Evolutionary conservation across 2,113 vertebrate species (phyloP).

Genomic region (Ammodytes dubius): DNA sequence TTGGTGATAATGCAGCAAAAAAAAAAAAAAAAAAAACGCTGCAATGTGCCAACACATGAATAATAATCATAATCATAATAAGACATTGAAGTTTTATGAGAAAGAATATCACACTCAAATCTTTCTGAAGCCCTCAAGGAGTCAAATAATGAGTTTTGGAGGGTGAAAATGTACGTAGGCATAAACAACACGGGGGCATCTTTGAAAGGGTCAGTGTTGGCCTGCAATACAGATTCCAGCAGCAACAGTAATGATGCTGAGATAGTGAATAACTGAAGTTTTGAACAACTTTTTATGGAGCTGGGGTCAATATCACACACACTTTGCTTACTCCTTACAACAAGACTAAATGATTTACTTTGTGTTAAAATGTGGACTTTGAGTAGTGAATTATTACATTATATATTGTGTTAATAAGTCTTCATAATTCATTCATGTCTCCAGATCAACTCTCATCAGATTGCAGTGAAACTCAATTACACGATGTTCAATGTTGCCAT

Average conservation of each 20-base stretch:
- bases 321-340: background rate
- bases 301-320: background rate
- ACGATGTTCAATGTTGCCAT: background rate
- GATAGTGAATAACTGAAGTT: background rate
- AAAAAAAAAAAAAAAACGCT: too few species aligned
- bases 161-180: background rate
- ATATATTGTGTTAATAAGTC: background rate
- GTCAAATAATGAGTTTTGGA: background rate
- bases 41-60: too few species aligned
- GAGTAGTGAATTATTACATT: background rate
- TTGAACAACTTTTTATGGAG: background rate
- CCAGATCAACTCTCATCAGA: background rate
- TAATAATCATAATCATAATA: too few species aligned
- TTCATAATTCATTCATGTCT: background rate
- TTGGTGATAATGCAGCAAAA: too few species aligned
- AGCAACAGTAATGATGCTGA: background rate
- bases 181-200: too few species aligned
- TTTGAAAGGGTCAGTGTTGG: too few species aligned
- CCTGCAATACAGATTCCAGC: background rate
- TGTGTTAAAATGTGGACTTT: too few species aligned
- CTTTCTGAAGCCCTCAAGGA: background rate
- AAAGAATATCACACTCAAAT: too few species aligned
- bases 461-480: background rate
- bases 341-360: background rate
- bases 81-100: too few species aligned